Conservation (phyloP, 2,888 invertebrate species). For the Ormyrus thymus region DNA sequence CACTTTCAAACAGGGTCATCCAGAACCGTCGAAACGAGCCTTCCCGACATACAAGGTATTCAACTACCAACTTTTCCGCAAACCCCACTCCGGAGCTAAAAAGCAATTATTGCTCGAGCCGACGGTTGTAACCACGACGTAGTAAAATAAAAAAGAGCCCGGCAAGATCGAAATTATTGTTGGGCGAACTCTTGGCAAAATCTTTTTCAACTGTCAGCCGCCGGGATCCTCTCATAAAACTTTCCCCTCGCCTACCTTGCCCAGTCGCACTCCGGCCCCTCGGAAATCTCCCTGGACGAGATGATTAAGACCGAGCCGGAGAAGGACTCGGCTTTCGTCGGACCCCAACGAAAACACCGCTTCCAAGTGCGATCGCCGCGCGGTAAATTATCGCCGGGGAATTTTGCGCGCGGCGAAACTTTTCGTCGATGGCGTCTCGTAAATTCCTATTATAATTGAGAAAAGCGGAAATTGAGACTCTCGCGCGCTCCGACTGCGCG, state of each 20-base stretch:
- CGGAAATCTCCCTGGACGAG: not conserved
- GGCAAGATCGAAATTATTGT: constrained; percentile 42
- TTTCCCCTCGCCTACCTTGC: constrained; percentile 42
- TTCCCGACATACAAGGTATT: constrained; percentile 12
- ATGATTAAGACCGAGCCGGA: constrained; percentile 32
- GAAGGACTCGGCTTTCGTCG: not conserved
- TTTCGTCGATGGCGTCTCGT: constrained; percentile 64
- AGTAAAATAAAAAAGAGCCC: not conserved
- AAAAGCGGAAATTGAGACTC: constrained; percentile 61
- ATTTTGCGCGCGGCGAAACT: constrained; percentile 52
- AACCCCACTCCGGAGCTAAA: not conserved
- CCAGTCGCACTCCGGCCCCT: not conserved
- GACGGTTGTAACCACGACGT: not conserved
- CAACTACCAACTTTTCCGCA: not conserved
- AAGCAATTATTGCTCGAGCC: constrained; percentile 35
- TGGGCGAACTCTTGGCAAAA: constrained; percentile 12
- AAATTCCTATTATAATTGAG: constrained; percentile 70
- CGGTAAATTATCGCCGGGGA: constrained; percentile 38
- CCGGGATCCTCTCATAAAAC: constrained; percentile 49
- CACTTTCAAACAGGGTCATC: no score
- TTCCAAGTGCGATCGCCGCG: not conserved
- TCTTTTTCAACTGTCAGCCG: constrained; percentile 39
- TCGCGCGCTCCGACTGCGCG: constrained; percentile 20
- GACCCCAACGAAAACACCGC: constrained; percentile 17
- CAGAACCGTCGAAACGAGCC: not conserved